These are phyloP conservation scores for Thalassaphorura encarpata DNA, from an alignment of 1,140 invertebrate species.

Conservation along the genomic window DNA sequence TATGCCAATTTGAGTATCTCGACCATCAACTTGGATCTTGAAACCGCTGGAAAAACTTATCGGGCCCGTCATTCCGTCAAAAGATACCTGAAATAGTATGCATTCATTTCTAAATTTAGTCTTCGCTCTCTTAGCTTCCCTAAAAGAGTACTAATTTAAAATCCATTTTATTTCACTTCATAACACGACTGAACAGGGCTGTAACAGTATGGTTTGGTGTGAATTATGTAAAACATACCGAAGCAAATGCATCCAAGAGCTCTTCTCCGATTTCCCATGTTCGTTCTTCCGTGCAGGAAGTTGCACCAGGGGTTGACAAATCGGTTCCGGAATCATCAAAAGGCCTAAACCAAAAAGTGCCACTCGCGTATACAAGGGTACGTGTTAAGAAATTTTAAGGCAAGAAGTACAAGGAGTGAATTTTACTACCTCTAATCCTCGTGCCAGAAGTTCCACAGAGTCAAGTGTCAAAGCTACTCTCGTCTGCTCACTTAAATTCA, in stretches of 20 bases:
- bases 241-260: conserved; percentile 25
- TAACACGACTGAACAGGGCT: background rate
- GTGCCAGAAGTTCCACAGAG: conserved; percentile 28
- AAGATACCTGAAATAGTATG: conserved; percentile 14
- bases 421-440: conserved; percentile 26
- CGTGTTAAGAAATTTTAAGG: background rate
- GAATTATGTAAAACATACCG: conserved; percentile 11
- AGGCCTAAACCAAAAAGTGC: too few relatives aligned
- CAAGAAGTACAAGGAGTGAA: background rate
- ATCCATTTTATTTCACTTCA: too few relatives aligned
- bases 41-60: conserved; percentile 28
- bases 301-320: conserved; percentile 20
- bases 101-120: background rate
- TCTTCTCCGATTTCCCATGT: conserved; percentile 33
- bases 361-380: too few relatives aligned
- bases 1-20: conserved; percentile 26
- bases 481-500: conserved; percentile 10
- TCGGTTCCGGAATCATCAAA: conserved; percentile 16
- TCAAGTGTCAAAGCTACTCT: conserved; percentile 29
- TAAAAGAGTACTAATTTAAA: too few relatives aligned
- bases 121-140: too few relatives aligned
- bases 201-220: background rate
- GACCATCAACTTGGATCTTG: conserved; percentile 17
- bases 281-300: conserved; percentile 18
- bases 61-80: conserved; percentile 29